phyloP scores from a whole-genome alignment of 1,140 invertebrate genomes.

The Aphaenogaster floridana region DNA sequence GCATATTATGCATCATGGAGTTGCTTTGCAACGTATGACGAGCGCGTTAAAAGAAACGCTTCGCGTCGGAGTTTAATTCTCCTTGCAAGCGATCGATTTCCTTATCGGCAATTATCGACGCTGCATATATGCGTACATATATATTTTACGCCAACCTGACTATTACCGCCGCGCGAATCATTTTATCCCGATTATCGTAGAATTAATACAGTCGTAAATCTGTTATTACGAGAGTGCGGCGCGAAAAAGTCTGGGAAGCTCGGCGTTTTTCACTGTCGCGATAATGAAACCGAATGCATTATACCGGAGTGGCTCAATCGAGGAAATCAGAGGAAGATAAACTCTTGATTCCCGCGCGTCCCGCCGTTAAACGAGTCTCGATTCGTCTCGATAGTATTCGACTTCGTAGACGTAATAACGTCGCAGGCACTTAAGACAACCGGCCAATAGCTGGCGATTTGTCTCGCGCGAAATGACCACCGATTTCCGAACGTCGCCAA shows the following conservation, averaged over 20 bases:
- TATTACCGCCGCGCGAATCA: background rate
- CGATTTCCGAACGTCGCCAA: slow-evolving; percentile 8
- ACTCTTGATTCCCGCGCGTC: slow-evolving; percentile 17
- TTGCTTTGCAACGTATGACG: background rate
- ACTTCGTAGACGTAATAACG: slow-evolving; percentile 45
- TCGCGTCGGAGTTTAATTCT: slow-evolving; percentile 15
- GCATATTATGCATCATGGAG: background rate
- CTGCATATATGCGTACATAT: background rate
- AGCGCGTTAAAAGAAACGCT: background rate
- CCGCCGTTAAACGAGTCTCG: slow-evolving; percentile 37
- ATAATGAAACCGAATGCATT: slow-evolving; percentile 52
- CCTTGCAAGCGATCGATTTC: slow-evolving; percentile 1
- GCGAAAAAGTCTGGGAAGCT: slow-evolving; percentile 2
- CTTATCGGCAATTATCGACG: slow-evolving; percentile 24
- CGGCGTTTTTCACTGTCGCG: slow-evolving; percentile 15
- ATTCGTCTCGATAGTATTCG: slow-evolving; percentile 50
- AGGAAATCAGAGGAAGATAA: slow-evolving; percentile 23
- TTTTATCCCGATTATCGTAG: slow-evolving; percentile 31
- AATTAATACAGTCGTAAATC: slow-evolving; percentile 44
- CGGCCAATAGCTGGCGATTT: slow-evolving; percentile 56
- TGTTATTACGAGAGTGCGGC: slow-evolving; percentile 37
- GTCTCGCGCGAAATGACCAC: slow-evolving; percentile 53
- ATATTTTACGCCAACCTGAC: slow-evolving; percentile 12
- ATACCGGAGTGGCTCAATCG: slow-evolving; percentile 43
- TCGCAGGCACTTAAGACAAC: slow-evolving; percentile 42